phyloP scores from a whole-genome alignment of 2,888 invertebrate species.

The Branchellion lobata region DNA sequence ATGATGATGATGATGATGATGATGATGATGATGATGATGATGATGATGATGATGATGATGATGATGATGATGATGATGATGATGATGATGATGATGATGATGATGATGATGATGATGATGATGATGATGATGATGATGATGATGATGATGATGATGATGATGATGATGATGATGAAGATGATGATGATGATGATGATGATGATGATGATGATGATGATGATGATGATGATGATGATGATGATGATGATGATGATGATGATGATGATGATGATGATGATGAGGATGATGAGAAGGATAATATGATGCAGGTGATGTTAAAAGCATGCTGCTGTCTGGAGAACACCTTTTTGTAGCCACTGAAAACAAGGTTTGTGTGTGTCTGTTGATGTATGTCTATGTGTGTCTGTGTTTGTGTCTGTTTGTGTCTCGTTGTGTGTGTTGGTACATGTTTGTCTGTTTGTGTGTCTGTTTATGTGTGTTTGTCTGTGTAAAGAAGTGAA shows the following conservation, averaged over 20 bases:
- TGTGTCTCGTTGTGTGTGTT: too few species aligned
- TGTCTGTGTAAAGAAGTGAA: too few species aligned
- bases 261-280: not conserved
- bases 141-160: conserved; percentile 40
- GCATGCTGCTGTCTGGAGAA: too few species aligned
- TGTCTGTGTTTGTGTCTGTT: too few species aligned
- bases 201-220: conserved; percentile 30
- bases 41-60: conserved; percentile 27
- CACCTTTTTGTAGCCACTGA: too few species aligned
- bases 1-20: conserved; percentile 38
- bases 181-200: conserved; percentile 37
- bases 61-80: conserved; percentile 29
- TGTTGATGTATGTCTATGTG: too few species aligned
- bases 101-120: too few species aligned
- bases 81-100: conserved; percentile 38
- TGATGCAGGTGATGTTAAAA: too few species aligned
- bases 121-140: conserved; percentile 42
- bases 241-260: conserved; percentile 23
- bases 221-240: conserved; percentile 38
- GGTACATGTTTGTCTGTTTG: too few species aligned
- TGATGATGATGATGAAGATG: conserved; percentile 43
- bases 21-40: conserved; percentile 36
- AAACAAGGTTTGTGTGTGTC: not conserved
- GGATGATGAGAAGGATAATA: too few species aligned
- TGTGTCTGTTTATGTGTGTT: too few species aligned